Conservation (phyloP, 1,140 invertebrate genomes). For the Lordiphosa collinella region DNA sequence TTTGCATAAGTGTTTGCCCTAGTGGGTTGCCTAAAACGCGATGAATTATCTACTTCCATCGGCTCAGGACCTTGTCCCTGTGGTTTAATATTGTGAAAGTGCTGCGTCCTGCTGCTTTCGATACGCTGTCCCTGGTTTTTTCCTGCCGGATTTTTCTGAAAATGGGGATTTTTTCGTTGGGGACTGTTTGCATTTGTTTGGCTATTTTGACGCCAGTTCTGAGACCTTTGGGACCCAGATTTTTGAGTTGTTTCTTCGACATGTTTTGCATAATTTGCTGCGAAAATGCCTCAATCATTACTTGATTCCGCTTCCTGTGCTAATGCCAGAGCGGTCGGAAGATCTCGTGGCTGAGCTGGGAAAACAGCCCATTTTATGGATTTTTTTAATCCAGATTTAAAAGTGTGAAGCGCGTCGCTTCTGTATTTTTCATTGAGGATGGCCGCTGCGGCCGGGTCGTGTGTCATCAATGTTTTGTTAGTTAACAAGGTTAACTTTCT, state of each 20-base stretch:
- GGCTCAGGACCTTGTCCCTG: constrained; percentile 10
- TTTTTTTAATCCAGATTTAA: background rate
- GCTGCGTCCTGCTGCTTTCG: constrained; percentile 3
- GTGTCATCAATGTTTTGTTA: constrained; percentile 12
- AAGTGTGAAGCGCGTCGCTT: background rate
- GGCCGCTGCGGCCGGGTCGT: too few relatives aligned
- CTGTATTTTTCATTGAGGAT: background rate
- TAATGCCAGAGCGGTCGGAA: constrained; percentile 6
- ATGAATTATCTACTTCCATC: constrained; percentile 17
- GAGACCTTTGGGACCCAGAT: background rate
- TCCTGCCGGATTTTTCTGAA: background rate
- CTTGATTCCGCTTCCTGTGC: constrained; percentile 6
- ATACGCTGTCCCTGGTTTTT: background rate
- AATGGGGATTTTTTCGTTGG: background rate
- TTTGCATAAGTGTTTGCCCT: background rate
- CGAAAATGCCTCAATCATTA: constrained; percentile 9
- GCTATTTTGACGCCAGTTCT: constrained; percentile 1
- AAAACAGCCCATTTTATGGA: constrained; percentile 1
- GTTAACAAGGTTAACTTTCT: too few relatives aligned
- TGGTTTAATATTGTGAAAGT: constrained; percentile 1
- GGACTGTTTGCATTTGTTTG: background rate
- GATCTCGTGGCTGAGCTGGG: constrained; percentile 5
- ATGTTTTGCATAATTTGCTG: constrained; percentile 12
- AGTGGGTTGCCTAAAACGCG: constrained; percentile 6
- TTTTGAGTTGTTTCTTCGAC: constrained; percentile 2